These are phyloP conservation scores for Gallinago paraguaiae DNA, from an alignment of 2,113 vertebrate species.

Conservation along the genomic window DNA sequence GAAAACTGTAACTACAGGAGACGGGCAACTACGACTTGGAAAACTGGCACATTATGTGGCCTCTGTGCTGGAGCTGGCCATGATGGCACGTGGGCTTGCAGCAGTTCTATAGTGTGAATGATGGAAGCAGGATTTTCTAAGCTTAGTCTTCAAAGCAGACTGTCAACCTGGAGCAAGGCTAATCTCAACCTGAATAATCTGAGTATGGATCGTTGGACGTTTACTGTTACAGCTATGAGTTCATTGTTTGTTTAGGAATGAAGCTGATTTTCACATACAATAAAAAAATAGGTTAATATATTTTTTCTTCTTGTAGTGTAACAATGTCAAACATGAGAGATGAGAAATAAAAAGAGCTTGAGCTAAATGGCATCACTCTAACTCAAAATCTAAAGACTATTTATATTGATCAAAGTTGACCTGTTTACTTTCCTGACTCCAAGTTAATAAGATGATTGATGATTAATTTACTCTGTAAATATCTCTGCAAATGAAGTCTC, in stretches of 20 bases:
- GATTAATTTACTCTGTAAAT: slow-evolving; percentile 66
- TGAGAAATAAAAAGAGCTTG: background rate
- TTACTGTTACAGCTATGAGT: background rate
- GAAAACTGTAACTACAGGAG: background rate
- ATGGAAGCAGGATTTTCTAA: background rate
- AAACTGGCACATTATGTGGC: background rate
- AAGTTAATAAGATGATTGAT: slow-evolving; percentile 65
- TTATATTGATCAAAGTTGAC: slow-evolving; percentile 60
- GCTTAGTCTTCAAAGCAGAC: background rate
- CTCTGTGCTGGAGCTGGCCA: background rate
- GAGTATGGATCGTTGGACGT: background rate
- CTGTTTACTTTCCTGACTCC: slow-evolving; percentile 29
- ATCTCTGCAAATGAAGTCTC: slow-evolving; percentile 23
- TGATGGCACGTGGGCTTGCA: background rate
- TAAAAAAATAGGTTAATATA: background rate
- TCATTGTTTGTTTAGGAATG: background rate
- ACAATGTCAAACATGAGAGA: background rate
- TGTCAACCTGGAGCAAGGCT: background rate
- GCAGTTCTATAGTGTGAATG: background rate
- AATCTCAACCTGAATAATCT: background rate
- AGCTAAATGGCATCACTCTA: background rate
- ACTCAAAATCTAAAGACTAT: background rate
- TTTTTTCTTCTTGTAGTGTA: background rate
- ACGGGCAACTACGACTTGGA: background rate
- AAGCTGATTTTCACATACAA: slow-evolving; percentile 9